phyloP scores from a whole-genome alignment of 2,113 vertebrate genomes.

The Noturus placidus region DNA sequence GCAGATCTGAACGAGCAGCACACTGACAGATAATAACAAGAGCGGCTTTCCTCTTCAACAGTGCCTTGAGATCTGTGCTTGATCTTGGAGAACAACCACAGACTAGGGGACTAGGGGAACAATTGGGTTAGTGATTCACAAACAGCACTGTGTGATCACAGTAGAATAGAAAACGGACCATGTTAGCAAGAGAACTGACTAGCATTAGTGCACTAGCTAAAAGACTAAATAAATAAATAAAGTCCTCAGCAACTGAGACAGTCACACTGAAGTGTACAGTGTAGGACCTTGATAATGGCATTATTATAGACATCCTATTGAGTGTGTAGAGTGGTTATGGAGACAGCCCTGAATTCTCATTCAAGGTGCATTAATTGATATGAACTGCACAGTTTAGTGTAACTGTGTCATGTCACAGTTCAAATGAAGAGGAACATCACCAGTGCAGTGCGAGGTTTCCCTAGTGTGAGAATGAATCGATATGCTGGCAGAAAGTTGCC shows the following conservation, averaged over 20 bases:
- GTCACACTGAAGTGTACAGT: neutral
- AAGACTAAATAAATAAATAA: too few species aligned
- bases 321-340: neutral
- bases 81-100: neutral
- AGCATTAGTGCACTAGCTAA: neutral
- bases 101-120: neutral
- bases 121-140: neutral
- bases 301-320: neutral
- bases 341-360: neutral
- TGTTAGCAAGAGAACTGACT: neutral
- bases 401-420: neutral
- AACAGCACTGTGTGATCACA: neutral
- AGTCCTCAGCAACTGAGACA: neutral
- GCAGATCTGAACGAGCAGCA: neutral
- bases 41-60: neutral
- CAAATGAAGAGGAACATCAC: constrained; percentile 67
- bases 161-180: neutral
- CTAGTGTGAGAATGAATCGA: constrained; percentile 63
- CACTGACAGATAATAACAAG: neutral
- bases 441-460: constrained; percentile 64
- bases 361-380: neutral
- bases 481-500: constrained; percentile 57
- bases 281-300: neutral
- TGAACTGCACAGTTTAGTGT: neutral
- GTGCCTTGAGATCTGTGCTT: neutral